Evolutionary conservation across 2,113 vertebrate genomes (phyloP).

Genomic region (Cinclus mexicanus): DNA sequence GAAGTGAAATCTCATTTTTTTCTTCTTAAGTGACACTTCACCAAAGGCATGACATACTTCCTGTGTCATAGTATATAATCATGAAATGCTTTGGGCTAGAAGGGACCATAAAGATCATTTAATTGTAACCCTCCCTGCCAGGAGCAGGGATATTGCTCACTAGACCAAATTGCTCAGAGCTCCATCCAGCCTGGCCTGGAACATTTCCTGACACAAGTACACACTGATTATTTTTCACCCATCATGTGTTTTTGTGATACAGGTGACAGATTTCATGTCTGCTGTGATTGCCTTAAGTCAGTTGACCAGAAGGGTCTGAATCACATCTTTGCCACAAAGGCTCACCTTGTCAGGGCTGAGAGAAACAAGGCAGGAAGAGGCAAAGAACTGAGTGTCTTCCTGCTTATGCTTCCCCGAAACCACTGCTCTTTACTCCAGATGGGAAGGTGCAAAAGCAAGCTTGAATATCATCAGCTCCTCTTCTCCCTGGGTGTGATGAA

Average conservation of each 20-base stretch:
- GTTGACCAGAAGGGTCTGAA: background rate
- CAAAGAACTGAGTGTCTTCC: background rate
- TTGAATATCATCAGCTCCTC: background rate
- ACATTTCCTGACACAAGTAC: background rate
- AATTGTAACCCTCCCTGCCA: background rate
- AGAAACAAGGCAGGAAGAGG: background rate
- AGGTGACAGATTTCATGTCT: background rate
- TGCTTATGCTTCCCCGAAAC: background rate
- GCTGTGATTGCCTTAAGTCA: background rate
- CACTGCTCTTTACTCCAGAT: background rate
- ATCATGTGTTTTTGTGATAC: background rate
- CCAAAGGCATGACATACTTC: background rate
- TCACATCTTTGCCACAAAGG: background rate
- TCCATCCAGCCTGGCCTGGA: background rate
- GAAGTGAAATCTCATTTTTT: background rate
- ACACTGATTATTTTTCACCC: background rate
- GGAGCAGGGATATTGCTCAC: background rate
- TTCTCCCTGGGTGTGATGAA: background rate
- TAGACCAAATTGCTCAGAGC: background rate
- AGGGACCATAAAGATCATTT: background rate
- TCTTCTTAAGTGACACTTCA: background rate
- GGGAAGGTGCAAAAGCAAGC: accelerated
- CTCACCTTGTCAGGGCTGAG: background rate
- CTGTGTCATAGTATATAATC: background rate
- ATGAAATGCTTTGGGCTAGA: background rate